Base-by-base conservation (phyloP, 2,113 vertebrate species). In the Entelurus aequoreus region DNA sequence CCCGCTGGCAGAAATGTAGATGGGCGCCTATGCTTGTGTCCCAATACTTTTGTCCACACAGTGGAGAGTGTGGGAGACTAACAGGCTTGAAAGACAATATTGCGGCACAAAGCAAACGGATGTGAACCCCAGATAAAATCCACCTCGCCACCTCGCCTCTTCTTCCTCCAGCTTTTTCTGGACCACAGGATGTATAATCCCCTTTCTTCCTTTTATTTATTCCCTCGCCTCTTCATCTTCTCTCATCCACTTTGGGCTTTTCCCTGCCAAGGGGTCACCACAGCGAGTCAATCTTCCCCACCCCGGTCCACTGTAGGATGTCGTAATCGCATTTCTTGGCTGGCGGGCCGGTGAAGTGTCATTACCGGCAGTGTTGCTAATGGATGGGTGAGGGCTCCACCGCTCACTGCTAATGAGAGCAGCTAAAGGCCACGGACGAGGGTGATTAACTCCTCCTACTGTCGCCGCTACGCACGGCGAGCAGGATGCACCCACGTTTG, bases 371-470 rank as follows among this genome's bases (percentile, higher is more conserved):
- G 78, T 74, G 81, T 87, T 77, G 85, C 90, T 88, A 92, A 92
- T 92, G 90, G 90, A 93, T 90, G 84, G 83, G 89, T 78, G 86
- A 91, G 76, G 88, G 86, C 85, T 83, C 77, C 85, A 89, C 89
- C 89, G 87, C 84, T 90, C 89, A 87, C 87, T 79, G 80, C 89
- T 93, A 93, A 92, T 92, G 91, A 94, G 87, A 92, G 89, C 86
- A 94, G 86, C 86, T 88, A 91, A 94, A 93, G 90, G 86, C 84
- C 86, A 90, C 78, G 87, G 90, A 88, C 90, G 90, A 75, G 86
- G 83, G 88, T 91, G 88, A 92, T 93, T 92, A 89, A 88, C 86
- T 90, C 87, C 85, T 76, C 82, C 77, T 16, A 21, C n/a, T 12
- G 71, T 72, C 68, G 49, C 69, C 14, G 57, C 71, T 66, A 55